Percentiles rank a stretch among this genome's conserved stretches.
Evolutionary conservation across 2,797 vertebrate species (phyloP).

Genomic region (Forpus xanthops): DNA sequence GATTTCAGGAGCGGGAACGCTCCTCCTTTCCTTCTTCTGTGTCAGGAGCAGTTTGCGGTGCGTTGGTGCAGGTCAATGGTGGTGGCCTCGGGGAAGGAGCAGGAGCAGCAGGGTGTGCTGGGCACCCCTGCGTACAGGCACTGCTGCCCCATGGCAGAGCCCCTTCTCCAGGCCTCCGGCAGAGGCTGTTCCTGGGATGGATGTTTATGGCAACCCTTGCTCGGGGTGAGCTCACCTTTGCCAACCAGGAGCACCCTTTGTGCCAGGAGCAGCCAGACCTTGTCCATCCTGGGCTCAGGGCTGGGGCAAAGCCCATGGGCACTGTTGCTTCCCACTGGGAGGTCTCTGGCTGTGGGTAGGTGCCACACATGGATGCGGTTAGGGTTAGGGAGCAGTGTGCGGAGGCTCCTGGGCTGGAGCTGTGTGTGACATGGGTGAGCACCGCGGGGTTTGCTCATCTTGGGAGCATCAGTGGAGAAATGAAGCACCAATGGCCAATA

Average conservation of each 20-base stretch:
- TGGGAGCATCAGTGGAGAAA: background rate
- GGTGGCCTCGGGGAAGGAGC: background rate
- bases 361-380: accelerated
- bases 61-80: background rate
- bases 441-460: background rate
- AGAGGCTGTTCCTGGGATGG: background rate
- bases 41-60: accelerated
- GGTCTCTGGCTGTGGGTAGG: accelerated
- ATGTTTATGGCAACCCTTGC: background rate
- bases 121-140: background rate
- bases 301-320: background rate
- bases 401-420: background rate
- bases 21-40: background rate
- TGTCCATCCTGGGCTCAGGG: accelerated
- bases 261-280: background rate
- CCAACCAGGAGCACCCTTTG: background rate
- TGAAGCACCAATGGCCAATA: background rate
- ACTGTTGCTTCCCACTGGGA: background rate
- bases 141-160: accelerated
- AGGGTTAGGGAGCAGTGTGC: too few species aligned
- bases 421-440: accelerated
- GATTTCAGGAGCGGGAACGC: background rate
- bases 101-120: background rate
- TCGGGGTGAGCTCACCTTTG: background rate
- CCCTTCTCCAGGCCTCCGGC: accelerated